Evolutionary conservation across 2,113 vertebrate genomes (phyloP), one percentile per base, ranked within the genome.

Genomic region (Rhinolophus sinicus): DNA sequence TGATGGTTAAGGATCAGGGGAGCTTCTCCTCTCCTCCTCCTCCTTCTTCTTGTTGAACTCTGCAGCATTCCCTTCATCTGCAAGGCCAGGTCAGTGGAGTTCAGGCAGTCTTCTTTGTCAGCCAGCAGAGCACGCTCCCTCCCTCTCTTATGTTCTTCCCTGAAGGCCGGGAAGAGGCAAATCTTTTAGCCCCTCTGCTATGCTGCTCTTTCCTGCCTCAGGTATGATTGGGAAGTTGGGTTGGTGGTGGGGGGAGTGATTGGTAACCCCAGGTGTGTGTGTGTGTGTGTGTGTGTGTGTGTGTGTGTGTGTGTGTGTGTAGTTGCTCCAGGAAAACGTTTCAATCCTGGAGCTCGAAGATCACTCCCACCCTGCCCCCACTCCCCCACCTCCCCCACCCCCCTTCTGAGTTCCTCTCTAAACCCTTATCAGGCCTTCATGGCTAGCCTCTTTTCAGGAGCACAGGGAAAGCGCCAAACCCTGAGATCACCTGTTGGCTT

Each of bases 401-500:
- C 69, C 33, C 60, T 44, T 50, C 47, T 50, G 47, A 67, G 35
- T 56, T 85, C 62, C 15, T 4, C 65, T 84, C 65, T 65, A 22
- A 80, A 21, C 65, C 58, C 70, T n/a, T 12, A 62, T 44, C 21
- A 60, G 28, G 18, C 18, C 26, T 67, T 40, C 58, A 10, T 5
- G 38, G 35, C 14, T 26, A 8, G 90, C 40, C 64, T 92, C 16
- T 56, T 84, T 73, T 72, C 50, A 56, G 89, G 70, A 83, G 73
- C 44, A 1, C 0, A 0, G 50, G 88, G 72, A 44, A 64, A n/a
- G 73, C 4, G 47, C 88, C 80, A 70, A 76, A 19, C 16, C 7
- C 77, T 93, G 95, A 96, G 81, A 18, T 96, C 91, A 90, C 76
- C 88, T 70, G 52, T 16, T 88, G 91, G 88, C 94, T 33, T 40